These are phyloP conservation scores for Amblyopsis rosae DNA, from an alignment of 2,113 vertebrate species.

Conservation along the genomic window DNA sequence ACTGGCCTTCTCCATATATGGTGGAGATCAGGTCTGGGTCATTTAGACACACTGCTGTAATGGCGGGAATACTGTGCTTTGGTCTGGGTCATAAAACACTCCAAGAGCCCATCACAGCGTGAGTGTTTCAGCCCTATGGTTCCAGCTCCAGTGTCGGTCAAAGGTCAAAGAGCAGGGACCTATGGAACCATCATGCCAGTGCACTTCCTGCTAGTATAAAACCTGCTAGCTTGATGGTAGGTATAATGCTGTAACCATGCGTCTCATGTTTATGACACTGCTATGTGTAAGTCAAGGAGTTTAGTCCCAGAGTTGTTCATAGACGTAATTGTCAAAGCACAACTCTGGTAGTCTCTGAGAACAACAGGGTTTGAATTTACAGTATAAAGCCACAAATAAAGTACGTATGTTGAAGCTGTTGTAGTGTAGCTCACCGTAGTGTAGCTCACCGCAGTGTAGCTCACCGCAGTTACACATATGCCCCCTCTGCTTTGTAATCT, in stretches of 20 bases:
- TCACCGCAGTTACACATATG: neutral
- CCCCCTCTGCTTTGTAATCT: neutral
- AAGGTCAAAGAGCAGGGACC: slow-evolving; percentile 57
- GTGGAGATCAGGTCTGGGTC: slow-evolving; percentile 46
- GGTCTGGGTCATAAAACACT: slow-evolving; percentile 56
- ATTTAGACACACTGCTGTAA: slow-evolving; percentile 42
- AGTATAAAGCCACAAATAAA: slow-evolving; percentile 2
- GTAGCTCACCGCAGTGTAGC: neutral
- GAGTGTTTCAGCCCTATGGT: slow-evolving; percentile 28
- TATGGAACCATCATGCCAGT: slow-evolving; percentile 39
- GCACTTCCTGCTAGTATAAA: slow-evolving; percentile 42
- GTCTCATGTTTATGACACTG: slow-evolving; percentile 21
- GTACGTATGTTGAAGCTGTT: neutral
- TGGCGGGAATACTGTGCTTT: slow-evolving; percentile 35
- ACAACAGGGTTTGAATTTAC: slow-evolving; percentile 6
- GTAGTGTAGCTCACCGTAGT: neutral
- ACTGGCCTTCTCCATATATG: slow-evolving; percentile 36
- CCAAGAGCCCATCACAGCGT: slow-evolving; percentile 48
- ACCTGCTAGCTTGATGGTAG: slow-evolving; percentile 13
- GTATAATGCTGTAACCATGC: no score
- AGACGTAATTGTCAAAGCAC: slow-evolving; percentile 11
- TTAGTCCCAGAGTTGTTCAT: neutral
- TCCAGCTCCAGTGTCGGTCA: slow-evolving; percentile 45
- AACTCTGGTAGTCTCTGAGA: neutral
- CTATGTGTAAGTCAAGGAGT: neutral